Percentiles rank a stretch among this genome's conserved stretches.
Evolutionary conservation across 2,888 invertebrate species (phyloP).

Genomic region (Steinernema hermaphroditum): DNA sequence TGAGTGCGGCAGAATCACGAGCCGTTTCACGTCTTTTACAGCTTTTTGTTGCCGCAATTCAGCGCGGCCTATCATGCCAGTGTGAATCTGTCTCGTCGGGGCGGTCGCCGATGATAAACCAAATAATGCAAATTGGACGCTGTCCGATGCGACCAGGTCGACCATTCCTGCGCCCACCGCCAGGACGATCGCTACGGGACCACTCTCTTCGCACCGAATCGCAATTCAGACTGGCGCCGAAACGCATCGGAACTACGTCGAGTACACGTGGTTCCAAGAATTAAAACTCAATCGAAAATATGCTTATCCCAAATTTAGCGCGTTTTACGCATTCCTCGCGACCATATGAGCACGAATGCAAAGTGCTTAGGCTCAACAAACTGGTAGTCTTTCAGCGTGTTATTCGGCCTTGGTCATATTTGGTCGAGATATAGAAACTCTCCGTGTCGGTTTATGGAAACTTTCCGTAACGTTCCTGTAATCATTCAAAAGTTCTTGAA

Average conservation of each 20-base stretch:
- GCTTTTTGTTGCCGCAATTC: constrained; percentile 14
- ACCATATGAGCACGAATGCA: too few species aligned
- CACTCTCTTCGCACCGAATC: neutral
- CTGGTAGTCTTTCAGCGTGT: neutral
- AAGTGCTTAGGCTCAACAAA: too few species aligned
- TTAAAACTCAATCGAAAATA: too few species aligned
- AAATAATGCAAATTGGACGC: constrained; percentile 24
- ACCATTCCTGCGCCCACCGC: neutral
- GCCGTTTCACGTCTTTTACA: constrained; percentile 3
- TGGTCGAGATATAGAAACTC: too few species aligned
- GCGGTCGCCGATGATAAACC: constrained; percentile 1
- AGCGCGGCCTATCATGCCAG: neutral
- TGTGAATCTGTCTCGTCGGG: constrained; percentile 5
- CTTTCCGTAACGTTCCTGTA: too few species aligned
- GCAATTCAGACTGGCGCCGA: neutral
- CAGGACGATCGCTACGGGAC: constrained; percentile 6
- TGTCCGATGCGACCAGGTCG: neutral
- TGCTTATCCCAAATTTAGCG: too few species aligned
- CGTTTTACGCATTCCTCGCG: neutral
- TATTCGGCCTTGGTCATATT: too few species aligned
- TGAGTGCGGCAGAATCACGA: neutral
- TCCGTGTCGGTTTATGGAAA: too few species aligned
- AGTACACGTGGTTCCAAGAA: constrained; percentile 12
- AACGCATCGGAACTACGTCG: neutral
- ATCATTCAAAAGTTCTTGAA: too few species aligned